Evolutionary conservation across 2,888 invertebrate species (phyloP), one percentile per base, ranked within the genome.

Genomic region (Torymus texanus): DNA sequence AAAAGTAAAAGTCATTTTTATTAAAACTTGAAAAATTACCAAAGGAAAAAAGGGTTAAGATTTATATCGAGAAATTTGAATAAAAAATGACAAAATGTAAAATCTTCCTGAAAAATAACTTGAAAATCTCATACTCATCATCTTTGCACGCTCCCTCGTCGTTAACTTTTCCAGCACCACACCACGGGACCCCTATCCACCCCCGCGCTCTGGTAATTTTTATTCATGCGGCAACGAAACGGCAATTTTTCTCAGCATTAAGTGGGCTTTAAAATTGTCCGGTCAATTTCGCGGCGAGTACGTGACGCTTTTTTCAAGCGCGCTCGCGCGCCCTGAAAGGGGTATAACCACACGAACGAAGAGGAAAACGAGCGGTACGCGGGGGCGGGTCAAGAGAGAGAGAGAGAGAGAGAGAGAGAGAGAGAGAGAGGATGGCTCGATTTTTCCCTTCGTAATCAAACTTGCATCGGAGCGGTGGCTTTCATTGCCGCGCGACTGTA

Each of bases 201-300:
- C 13, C 56, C 58, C 4, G 2, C 4, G 24, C 50, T 13, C 56
- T 62, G 29, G 63, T 77, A 53, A 81, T 90, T 90, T 90, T 90
- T 90, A 90, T 90, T 90, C 90, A 90, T 89, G 88, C 87, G 84
- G 87, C 87, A 85, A 83, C 88, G 87, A 88, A 87, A 87, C 84
- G 87, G 88, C 88, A 89, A 90, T 90, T 90, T 90, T 90, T 90
- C 90, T 86, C 87, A 72, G 88, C 83, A 88, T 89, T 90, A 90
- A 90, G 83, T 83, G 86, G 85, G 89, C 90, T 89, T 88, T 87
- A 88, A 90, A 90, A 90, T 89, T 89, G 88, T 89, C 87, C 88
- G 89, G 90, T 90, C 90, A 90, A 90, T 90, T 90, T 90, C 86
- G 87, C 83, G 79, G 81, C 80, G 79, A 84, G 86, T 77, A 90